Conservation (phyloP, 2,797 vertebrate species). For the Lates japonicus region DNA sequence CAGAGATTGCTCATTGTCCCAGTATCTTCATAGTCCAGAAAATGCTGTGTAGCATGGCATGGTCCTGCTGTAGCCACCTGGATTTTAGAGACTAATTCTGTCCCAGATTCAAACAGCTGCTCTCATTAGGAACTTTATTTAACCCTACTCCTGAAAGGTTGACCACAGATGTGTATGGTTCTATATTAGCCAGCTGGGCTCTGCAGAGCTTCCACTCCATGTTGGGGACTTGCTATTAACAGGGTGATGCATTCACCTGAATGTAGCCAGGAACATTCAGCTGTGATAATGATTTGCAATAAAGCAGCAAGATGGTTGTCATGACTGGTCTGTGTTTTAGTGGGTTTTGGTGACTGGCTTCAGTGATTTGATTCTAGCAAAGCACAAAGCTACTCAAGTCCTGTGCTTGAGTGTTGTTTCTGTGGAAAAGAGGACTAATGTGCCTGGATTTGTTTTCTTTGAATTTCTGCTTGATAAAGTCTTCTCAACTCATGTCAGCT, state of each 20-base stretch:
- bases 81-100: constrained; percentile 52
- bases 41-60: not conserved
- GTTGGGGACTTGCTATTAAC: constrained; percentile 6
- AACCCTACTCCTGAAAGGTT: constrained; percentile 60
- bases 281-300: constrained; percentile 31
- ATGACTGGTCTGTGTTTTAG: constrained; percentile 1
- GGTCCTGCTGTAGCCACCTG: constrained; percentile 46
- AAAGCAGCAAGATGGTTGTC: constrained; percentile 7
- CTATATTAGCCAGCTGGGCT: constrained; percentile 61
- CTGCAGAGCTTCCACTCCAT: constrained; percentile 2
- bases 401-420: not conserved
- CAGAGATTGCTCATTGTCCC: constrained; percentile 4
- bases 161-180: constrained; percentile 62
- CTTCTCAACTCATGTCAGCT: constrained; percentile 31
- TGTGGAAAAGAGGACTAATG: constrained; percentile 17
- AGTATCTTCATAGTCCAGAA: constrained; percentile 25
- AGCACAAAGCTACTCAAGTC: not conserved
- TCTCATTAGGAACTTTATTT: constrained; percentile 72
- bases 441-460: constrained; percentile 25
- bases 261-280: constrained; percentile 12
- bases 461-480: constrained; percentile 45
- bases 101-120: constrained; percentile 60
- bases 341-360: not conserved
- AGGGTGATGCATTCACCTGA: not conserved
- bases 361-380: not conserved